Evolutionary conservation across 2,888 invertebrate species (phyloP), one percentile per base, ranked within the genome.

Genomic region (Stratiomys singularior): DNA sequence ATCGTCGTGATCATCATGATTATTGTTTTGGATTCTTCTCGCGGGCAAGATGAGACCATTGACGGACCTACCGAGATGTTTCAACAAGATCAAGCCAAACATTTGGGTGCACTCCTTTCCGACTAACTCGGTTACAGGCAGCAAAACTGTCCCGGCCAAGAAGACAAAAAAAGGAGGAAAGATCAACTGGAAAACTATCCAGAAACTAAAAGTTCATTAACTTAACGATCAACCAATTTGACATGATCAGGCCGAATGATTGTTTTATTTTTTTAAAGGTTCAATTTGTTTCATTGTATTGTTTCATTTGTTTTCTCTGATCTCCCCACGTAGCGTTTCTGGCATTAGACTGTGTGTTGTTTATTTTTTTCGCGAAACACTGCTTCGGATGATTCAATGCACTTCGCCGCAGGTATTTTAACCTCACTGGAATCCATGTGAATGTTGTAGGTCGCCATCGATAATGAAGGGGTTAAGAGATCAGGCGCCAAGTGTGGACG

Each of bases 121-220:
- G 9, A 37, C 37, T 37, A 5, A 9, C 37, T 21, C 63, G 27
- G 63, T 27, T 27, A 25, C 60, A 11, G 13, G 25, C 52, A 13
- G 7, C 60, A 7, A 37, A 37, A 37, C 37, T 37, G 37, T 37
- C 37, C 37, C 37, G 9, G 37, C n/a, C n/a, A n/a, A n/a, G n/a
- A n/a, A n/a, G n/a, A n/a, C n/a, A n/a, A 37, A 37, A 5, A 3
- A 37, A 37, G 37, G 37, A 37, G 9, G 23, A 46, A 47, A 47
- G 27, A 4, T 23, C 30, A 25, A 21, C 46, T 25, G 23, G 60
- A 18, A 66, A 28, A 11, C 30, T 66, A 37, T 37, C 52, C 56
- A 23, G 63, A 76, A 76, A 76, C 76, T 76, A 76, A 76, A 76
- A 76, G 76, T 76, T 77, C 58, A 79, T 79, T 79, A 79, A 79